Conservation (phyloP, 2,797 vertebrate species). For the Decapterus maruadsi region DNA sequence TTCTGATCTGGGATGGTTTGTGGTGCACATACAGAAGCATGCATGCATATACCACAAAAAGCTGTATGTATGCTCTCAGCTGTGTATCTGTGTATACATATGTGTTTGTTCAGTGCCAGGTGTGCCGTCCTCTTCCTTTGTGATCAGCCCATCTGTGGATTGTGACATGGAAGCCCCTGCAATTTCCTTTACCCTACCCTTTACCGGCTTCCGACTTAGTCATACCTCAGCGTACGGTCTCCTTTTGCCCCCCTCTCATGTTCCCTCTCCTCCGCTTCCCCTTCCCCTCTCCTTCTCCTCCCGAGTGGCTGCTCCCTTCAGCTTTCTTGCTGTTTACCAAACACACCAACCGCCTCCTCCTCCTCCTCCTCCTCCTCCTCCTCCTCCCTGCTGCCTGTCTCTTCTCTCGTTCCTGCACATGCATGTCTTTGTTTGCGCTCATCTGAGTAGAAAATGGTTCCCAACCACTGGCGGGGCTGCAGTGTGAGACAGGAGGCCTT, state of each 20-base stretch:
- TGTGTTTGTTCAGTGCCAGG: conserved; percentile 69
- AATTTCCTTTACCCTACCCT: conserved; percentile 66
- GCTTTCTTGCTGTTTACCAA: conserved; percentile 84
- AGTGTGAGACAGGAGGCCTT: conserved; percentile 72
- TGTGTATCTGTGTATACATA: conserved; percentile 56
- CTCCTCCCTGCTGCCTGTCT: conserved; percentile 18
- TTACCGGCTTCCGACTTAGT: conserved; percentile 50
- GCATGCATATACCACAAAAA: neutral
- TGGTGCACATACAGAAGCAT: neutral
- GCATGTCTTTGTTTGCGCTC: conserved; percentile 82
- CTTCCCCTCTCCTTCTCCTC: conserved; percentile 60
- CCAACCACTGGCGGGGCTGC: conserved; percentile 58
- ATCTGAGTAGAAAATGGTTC: conserved; percentile 82
- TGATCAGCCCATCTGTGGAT: conserved; percentile 58
- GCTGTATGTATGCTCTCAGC: conserved; percentile 39
- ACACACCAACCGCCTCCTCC: conserved; percentile 70
- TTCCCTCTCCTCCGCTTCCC: conserved; percentile 56
- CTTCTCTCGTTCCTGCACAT: conserved; percentile 60
- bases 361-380: conserved; percentile 57
- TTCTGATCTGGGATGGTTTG: conserved; percentile 3
- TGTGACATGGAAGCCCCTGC: conserved; percentile 65
- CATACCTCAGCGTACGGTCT: conserved; percentile 16
- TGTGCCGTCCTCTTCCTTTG: conserved; percentile 58
- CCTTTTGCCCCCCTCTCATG: conserved; percentile 41
- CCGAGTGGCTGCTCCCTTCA: conserved; percentile 49